Conservation (phyloP, 2,113 vertebrate species). For the Misgurnus anguillicaudatus region DNA sequence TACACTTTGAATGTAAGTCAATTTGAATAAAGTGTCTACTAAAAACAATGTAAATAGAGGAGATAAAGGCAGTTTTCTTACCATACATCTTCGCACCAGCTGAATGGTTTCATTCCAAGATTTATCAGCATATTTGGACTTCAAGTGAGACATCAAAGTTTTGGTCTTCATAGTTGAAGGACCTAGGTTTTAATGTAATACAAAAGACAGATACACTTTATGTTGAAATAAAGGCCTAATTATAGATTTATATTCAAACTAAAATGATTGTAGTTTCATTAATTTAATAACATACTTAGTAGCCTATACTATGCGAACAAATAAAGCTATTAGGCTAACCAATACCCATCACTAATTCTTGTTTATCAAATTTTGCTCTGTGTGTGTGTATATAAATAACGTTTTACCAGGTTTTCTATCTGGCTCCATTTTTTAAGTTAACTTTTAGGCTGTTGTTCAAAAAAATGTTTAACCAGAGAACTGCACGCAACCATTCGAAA, state of each 20-base stretch:
- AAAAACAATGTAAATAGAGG: too few species aligned
- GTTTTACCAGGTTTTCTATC: neutral
- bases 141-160: conserved; percentile 68
- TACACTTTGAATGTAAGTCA: too few species aligned
- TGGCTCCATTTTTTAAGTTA: conserved; percentile 22
- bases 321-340: too few species aligned
- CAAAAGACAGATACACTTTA: too few species aligned
- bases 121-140: conserved; percentile 77
- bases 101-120: conserved; percentile 82
- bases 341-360: neutral
- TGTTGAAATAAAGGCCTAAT: too few species aligned
- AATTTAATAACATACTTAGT: too few species aligned
- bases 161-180: conserved; percentile 60
- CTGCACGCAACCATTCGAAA: too few species aligned
- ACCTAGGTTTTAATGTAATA: neutral
- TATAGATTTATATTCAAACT: too few species aligned
- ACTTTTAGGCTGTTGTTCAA: neutral
- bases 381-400: neutral
- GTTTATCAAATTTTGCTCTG: neutral
- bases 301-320: too few species aligned
- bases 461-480: neutral
- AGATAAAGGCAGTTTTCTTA: conserved; percentile 55
- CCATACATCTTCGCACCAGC: conserved; percentile 81
- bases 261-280: too few species aligned
- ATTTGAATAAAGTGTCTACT: too few species aligned